Base-by-base conservation (phyloP, 2,888 invertebrate species). In the Oxytorus armatus region DNA sequence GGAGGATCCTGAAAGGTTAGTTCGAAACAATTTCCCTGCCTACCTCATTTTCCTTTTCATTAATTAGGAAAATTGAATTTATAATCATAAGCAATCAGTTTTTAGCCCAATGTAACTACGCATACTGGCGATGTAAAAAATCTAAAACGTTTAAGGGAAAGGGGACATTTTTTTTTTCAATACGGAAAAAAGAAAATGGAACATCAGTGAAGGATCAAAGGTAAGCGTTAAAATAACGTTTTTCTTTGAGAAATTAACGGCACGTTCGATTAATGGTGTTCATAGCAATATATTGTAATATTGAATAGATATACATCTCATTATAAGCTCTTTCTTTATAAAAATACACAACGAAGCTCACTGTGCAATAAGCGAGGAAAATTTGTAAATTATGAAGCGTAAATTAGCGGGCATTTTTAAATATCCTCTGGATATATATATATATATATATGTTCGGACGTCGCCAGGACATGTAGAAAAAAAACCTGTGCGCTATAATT, bases 271-370 rank as follows among this genome's bases (percentile, higher is more conserved):
- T 61, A 61, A 76, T 78, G 72, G 82, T 83, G 81, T 87, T 86
- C 80, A 80, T 88, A 86, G 83, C 85, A 88, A 88, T 89, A 87
- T 86, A 87, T 88, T 89, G 85, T 83, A 84, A 83, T 86, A 85
- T 85, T 81, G 84, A 70, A 85, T 83, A 85, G 77, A 86, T 88
- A 85, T 87, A 86, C 86, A 88, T 86, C 85, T 86, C 84, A 83
- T 85, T 84, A 86, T 85, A 88, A 88, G 88, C 89, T 85, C 82
- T 85, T 85, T 88, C 85, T 86, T 90, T 90, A 91, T 90, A 92
- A 91, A 91, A 92, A 91, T 90, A 91, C 90, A 87, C 90, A 90
- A 91, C 88, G 85, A 90, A 90, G 89, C 90, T 88, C 85, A 86
- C 84, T 88, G 86, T 90, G 89, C 87, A 85, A 86, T 85, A 89